Evolutionary conservation across 2,113 vertebrate species (phyloP), one percentile per base, ranked within the genome.

Genomic region (Lasiurus cinereus): DNA sequence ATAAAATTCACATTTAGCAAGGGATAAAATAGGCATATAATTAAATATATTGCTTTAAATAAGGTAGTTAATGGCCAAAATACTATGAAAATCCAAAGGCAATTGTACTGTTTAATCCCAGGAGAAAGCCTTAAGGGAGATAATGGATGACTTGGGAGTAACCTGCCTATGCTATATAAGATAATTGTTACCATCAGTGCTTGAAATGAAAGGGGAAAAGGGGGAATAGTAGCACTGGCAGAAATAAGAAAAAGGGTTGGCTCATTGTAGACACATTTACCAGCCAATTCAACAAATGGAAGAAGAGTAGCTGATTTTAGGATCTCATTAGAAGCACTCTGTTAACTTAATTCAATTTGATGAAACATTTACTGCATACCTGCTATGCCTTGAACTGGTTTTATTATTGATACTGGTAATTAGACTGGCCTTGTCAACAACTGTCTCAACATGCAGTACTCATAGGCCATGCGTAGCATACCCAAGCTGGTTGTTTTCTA

Each of bases 21-120:
- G 19, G 21, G 69, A 82, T 85, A 93, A 88, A 95, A 73, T 1
- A 77, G 78, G 54, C 50, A 91, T 50, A 54, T 33, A 82, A 86
- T 77, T 90, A 83, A 78, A 91, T 52, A 89, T 27, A 80, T 19
- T 96, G 69, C 74, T 96, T 90, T 73, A 83, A 91, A 83, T 72
- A 36, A 90, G 62, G 70, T 36, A 74, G 39, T 70, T 70, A 72
- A 86, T 83, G 52, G 72, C 24, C 59, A 46, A 88, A 80, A 76
- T 59, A 86, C 50, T 73, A 36, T 74, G 39, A 59, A 66, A 72
- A 88, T 72, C 59, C 77, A 89, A 95, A 73, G 90, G 43, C 62
- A 93, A 86, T 43, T 15, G 6, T 70, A 77, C 48, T 66, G 36
- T 64, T 94, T 82, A 93, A 88, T 88, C 52, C 64, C 54, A 66